Percentiles rank a stretch among this genome's conserved stretches.
Conservation (phyloP, 2,113 vertebrate genomes). For the Asarcornis scutulata region DNA sequence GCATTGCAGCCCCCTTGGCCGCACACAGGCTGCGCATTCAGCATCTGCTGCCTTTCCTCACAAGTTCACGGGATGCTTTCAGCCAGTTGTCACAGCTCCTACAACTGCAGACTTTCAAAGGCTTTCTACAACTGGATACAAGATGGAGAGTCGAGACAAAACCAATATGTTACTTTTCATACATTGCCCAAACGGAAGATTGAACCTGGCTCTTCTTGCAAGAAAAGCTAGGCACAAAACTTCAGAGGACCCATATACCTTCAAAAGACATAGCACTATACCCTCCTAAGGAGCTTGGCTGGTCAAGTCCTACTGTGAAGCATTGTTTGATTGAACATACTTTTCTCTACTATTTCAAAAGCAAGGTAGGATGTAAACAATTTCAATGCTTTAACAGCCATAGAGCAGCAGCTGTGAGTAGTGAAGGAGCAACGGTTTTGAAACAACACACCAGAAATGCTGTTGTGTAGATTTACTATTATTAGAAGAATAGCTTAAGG, state of each 20-base stretch:
- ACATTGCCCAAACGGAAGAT: background rate
- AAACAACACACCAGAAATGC: background rate
- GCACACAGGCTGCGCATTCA: background rate
- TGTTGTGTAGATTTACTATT: background rate
- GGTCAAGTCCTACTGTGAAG: background rate
- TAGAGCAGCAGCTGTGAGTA: background rate
- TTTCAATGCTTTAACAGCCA: background rate
- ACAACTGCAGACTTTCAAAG: background rate
- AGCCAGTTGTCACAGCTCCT: background rate
- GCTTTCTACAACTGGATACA: background rate
- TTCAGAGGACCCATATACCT: background rate
- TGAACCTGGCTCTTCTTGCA: background rate
- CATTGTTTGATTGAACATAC: background rate
- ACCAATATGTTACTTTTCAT: background rate
- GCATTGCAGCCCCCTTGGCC: background rate
- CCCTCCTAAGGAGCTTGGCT: background rate
- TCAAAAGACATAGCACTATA: background rate
- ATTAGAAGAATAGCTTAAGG: background rate
- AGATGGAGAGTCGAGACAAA: background rate
- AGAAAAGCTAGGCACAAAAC: background rate
- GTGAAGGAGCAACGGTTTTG: background rate
- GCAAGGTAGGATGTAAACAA: background rate
- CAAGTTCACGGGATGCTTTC: background rate
- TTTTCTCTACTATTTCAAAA: background rate
- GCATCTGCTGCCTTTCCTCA: constrained; percentile 30